These are phyloP conservation scores for Pangasius djambal DNA, from an alignment of 2,797 vertebrate species.

Conservation along the genomic window DNA sequence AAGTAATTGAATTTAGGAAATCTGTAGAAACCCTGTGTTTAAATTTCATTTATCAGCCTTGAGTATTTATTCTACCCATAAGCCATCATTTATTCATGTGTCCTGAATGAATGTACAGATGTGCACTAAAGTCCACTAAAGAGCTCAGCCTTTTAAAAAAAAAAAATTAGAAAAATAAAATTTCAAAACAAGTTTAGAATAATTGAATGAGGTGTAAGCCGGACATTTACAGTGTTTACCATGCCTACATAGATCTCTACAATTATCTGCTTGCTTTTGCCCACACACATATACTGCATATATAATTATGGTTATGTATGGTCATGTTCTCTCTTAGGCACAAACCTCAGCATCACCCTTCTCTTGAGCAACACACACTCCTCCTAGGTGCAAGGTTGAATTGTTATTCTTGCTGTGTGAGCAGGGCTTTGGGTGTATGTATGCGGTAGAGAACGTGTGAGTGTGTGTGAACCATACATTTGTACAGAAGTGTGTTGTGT, in stretches of 20 bases:
- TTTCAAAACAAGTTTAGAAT: not conserved
- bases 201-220: slow-evolving; percentile 9
- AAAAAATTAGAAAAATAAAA: not conserved
- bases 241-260: slow-evolving; percentile 46
- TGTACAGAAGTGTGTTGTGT: slow-evolving; percentile 56
- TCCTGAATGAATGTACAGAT: slow-evolving; percentile 11
- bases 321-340: slow-evolving; percentile 70
- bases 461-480: slow-evolving; percentile 42
- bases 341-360: slow-evolving; percentile 74
- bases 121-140: not conserved
- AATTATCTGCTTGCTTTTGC: slow-evolving; percentile 62
- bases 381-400: slow-evolving; percentile 42
- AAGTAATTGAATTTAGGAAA: not conserved
- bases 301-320: slow-evolving; percentile 75
- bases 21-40: not conserved
- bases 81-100: not conserved
- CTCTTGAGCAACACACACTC: slow-evolving; percentile 67
- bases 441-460: slow-evolving; percentile 29
- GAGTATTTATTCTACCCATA: not conserved
- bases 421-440: slow-evolving; percentile 54
- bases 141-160: not conserved
- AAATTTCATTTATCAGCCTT: slow-evolving; percentile 12
- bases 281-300: slow-evolving; percentile 70
- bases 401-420: slow-evolving; percentile 43
- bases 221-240: slow-evolving; percentile 37